phyloP scores from a whole-genome alignment of 1,140 invertebrate species.

The Holcopasites calliopsidis region DNA sequence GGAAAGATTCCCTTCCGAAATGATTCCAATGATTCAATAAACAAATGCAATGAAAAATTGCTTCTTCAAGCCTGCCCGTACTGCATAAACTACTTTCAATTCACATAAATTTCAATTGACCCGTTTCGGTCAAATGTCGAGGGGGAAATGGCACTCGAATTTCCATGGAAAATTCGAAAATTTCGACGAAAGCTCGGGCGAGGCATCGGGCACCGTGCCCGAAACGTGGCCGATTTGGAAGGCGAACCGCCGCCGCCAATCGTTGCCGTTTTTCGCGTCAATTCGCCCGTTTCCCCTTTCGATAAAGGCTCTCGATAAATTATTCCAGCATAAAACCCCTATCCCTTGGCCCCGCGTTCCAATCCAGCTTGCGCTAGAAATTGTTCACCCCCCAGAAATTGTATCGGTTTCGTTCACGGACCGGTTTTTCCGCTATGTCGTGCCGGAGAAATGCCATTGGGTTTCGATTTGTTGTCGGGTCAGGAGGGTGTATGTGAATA shows the following conservation, averaged over 20 bases:
- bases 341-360: not conserved
- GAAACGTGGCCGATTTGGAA: conserved; percentile 48
- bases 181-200: conserved; percentile 10
- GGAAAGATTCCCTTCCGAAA: no score
- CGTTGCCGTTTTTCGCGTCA: conserved; percentile 61
- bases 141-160: conserved; percentile 46
- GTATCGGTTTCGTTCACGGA: conserved; percentile 5
- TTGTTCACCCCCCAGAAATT: conserved; percentile 21
- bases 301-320: conserved; percentile 59
- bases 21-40: not conserved
- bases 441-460: not conserved
- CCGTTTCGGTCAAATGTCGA: conserved; percentile 12
- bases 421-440: not conserved
- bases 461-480: no score
- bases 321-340: conserved; percentile 55
- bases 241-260: conserved; percentile 56
- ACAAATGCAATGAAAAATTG: not conserved
- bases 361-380: not conserved
- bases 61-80: not conserved
- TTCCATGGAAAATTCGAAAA: conserved; percentile 58
- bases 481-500: no score
- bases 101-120: conserved; percentile 63
- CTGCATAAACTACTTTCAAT: conserved; percentile 62
- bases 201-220: conserved; percentile 33
- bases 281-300: conserved; percentile 41